Percentiles rank a stretch among this genome's conserved stretches.
phyloP scores from a whole-genome alignment of 2,888 invertebrate genomes.

The Himalopsyche anomala region DNA sequence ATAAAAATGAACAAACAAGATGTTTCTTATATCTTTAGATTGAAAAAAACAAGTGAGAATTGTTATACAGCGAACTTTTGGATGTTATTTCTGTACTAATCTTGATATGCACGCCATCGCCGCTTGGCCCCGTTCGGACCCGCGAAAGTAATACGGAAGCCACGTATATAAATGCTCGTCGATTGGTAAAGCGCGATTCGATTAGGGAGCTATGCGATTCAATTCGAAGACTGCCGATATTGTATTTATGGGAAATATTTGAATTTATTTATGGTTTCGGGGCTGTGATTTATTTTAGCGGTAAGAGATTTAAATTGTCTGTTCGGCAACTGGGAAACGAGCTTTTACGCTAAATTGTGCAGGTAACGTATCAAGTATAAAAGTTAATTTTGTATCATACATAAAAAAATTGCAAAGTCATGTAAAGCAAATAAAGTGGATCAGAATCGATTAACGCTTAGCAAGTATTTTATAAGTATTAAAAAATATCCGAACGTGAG shows the following conservation, averaged over 20 bases:
- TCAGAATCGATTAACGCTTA: slow-evolving; percentile 23
- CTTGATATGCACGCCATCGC: slow-evolving; percentile 16
- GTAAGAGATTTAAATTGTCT: slow-evolving; percentile 45
- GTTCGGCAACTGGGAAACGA: slow-evolving; percentile 32
- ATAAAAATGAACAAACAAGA: too few relatives aligned
- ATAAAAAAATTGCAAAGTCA: slow-evolving; percentile 6
- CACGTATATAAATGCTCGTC: slow-evolving; percentile 55
- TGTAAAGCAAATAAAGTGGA: slow-evolving; percentile 12
- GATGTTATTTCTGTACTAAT: neutral
- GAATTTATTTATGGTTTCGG: slow-evolving; percentile 31
- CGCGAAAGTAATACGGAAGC: slow-evolving; percentile 55
- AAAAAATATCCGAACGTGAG: neutral
- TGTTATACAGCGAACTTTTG: too few relatives aligned
- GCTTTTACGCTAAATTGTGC: slow-evolving; percentile 36
- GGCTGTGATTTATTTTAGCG: slow-evolving; percentile 32
- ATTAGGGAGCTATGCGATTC: slow-evolving; percentile 45
- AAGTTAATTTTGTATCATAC: slow-evolving; percentile 22
- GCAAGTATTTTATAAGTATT: neutral
- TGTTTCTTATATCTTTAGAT: too few relatives aligned
- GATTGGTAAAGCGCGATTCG: slow-evolving; percentile 57
- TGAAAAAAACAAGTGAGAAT: too few relatives aligned
- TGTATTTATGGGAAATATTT: slow-evolving; percentile 43
- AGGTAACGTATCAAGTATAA: slow-evolving; percentile 37
- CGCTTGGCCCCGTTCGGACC: slow-evolving; percentile 37
- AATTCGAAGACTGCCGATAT: slow-evolving; percentile 33